Base-by-base conservation (phyloP, 2,113 vertebrate species). In the Mystacornis crossleyi region DNA sequence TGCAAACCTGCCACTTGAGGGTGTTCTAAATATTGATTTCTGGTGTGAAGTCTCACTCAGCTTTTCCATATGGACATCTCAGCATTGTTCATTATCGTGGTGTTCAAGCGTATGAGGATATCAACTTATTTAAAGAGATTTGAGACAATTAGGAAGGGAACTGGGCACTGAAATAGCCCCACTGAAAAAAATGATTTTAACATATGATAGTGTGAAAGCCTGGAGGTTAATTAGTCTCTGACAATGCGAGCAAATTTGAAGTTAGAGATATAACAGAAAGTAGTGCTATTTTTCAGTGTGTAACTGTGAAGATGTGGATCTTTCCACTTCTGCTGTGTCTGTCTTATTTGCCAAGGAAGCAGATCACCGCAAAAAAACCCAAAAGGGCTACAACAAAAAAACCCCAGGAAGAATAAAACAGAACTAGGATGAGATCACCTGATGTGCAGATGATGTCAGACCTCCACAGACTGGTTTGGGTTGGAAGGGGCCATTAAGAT, bases 21-120 rank as follows among this genome's bases (percentile, higher is more conserved):
- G 74, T 72, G 72, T 86, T 71, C 81, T 29, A 91, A 83, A 79
- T 87, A 80, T 38, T 85, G 36, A 89, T 95, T 96, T 91, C 47
- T n/a, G 18, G 21, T 36, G 33, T 9, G 14, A 81, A 31, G 13
- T 20, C 61, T 64, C 69, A 36, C 70, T 95, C 33, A 72, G 62
- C 28, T 77, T 80, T 64, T 77, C 82, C 36, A 24, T 48, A 60
- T 78, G 47, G 93, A n/a, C 50, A 3, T 72, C 72, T 61, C 62
- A 70, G 14, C 6, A 0, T 14, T 88, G 36, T 26, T 93, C 74
- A 58, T 95, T 89, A 86, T 25, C 5, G 4, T 23, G 45, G 20
- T 45, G 62, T 40, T 75, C 20, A 43, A 47, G 38, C 25, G 21
- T 18, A 12, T 1, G 5, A 91, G 34, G 29, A 43, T 23, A 77